Conservation (phyloP, 1,140 invertebrate genomes). For the Nomia melanderi region DNA sequence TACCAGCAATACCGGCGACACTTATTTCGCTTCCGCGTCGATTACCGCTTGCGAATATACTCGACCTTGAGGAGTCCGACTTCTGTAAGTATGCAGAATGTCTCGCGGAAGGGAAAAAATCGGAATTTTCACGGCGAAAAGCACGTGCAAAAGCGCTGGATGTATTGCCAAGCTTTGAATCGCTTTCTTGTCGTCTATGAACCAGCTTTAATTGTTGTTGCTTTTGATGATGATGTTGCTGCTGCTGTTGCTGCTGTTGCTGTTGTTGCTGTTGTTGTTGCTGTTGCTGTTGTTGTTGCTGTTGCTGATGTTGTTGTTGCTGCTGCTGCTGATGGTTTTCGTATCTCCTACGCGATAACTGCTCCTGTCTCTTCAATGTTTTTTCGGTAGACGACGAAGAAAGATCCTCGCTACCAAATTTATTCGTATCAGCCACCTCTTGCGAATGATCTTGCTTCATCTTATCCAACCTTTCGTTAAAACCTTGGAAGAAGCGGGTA, state of each 20-base stretch:
- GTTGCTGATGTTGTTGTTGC: constrained; percentile 67
- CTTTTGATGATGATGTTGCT: constrained; percentile 67
- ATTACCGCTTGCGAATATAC: constrained; percentile 84
- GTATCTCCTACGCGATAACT: constrained; percentile 65
- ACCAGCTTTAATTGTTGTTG: constrained; percentile 76
- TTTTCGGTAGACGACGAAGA: constrained; percentile 69
- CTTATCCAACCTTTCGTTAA: constrained; percentile 79
- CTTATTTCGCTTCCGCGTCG: constrained; percentile 83
- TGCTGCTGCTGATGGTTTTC: constrained; percentile 67
- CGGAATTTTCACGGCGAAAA: constrained; percentile 91
- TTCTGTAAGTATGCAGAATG: constrained; percentile 87
- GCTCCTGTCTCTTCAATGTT: constrained; percentile 68
- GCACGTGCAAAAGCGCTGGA: constrained; percentile 85
- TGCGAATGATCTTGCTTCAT: constrained; percentile 71
- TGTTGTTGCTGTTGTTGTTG: constrained; percentile 58
- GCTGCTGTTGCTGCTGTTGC: constrained; percentile 66
- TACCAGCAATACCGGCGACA: constrained; percentile 75
- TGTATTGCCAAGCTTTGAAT: constrained; percentile 83
- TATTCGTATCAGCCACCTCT: constrained; percentile 47
- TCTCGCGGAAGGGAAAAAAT: constrained; percentile 88
- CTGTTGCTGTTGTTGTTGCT: constrained; percentile 71
- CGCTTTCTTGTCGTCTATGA: constrained; percentile 84
- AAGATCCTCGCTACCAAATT: constrained; percentile 61
- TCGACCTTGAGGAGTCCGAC: constrained; percentile 80
- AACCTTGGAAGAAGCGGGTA: constrained; percentile 89